Conservation (phyloP, 2,113 vertebrate species). For the Burhinus bistriatus region DNA sequence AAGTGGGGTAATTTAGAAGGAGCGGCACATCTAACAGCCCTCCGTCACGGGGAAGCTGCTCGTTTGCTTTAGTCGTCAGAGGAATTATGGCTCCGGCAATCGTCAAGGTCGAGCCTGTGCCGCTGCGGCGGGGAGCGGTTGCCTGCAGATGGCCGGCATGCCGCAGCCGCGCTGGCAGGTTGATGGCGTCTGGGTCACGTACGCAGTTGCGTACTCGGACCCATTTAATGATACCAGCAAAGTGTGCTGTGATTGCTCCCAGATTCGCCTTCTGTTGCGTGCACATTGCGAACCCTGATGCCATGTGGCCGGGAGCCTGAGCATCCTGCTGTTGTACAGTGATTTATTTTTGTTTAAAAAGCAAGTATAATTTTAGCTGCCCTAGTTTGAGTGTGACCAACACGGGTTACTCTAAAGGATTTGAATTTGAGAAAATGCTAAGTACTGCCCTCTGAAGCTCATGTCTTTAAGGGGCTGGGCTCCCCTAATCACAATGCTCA, state of each 20-base stretch:
- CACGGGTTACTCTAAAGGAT: background rate
- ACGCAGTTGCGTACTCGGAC: accelerated
- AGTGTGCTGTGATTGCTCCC: background rate
- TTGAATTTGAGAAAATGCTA: background rate
- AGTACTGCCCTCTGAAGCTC: background rate
- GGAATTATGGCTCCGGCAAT: background rate
- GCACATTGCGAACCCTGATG: background rate
- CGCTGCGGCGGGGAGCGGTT: background rate
- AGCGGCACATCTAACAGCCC: background rate
- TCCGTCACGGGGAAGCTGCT: background rate
- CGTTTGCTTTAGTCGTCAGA: background rate
- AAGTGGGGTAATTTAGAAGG: background rate
- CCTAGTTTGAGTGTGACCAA: slow-evolving; percentile 12
- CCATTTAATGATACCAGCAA: background rate
- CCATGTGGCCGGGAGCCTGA: background rate
- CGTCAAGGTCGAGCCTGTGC: background rate
- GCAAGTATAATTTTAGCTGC: slow-evolving; percentile 49
- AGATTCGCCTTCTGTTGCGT: background rate
- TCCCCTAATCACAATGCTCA: background rate
- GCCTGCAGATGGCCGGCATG: background rate
- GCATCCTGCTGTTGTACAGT: background rate
- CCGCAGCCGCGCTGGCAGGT: background rate
- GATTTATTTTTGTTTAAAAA: background rate
- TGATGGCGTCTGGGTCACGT: background rate
- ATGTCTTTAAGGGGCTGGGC: background rate